Percentiles rank a stretch among this genome's conserved stretches.
phyloP scores from a whole-genome alignment of 2,113 vertebrate species.

The Corythaixoides concolor region DNA sequence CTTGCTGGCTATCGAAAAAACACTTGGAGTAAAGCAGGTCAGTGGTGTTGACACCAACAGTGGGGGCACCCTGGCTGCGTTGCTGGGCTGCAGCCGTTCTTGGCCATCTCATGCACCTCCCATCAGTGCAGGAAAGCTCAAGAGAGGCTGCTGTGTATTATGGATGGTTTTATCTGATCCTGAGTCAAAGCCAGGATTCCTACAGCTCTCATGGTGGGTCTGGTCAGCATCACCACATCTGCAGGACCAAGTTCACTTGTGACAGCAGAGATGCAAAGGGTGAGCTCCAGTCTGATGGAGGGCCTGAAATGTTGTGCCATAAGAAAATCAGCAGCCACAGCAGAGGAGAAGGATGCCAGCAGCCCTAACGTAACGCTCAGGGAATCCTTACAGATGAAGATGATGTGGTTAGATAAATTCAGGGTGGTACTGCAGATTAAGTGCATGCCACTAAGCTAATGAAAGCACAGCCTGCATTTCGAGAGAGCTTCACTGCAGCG shows the following conservation, averaged over 20 bases:
- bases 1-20: fast-evolving
- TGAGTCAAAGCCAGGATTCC: neutral
- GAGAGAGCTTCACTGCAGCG: neutral
- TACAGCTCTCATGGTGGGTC: neutral
- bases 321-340: neutral
- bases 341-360: neutral
- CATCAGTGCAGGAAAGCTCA: neutral
- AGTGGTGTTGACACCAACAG: neutral
- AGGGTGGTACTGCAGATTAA: neutral
- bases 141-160: neutral
- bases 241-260: fast-evolving
- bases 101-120: neutral
- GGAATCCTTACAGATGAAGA: neutral
- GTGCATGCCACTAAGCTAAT: neutral
- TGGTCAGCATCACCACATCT: neutral
- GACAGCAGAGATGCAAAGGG: neutral
- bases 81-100: neutral
- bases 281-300: neutral
- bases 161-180: neutral
- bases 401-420: neutral
- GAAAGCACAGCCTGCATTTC: neutral
- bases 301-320: neutral
- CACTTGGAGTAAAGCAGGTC: fast-evolving
- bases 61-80: neutral
- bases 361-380: fast-evolving